Percentiles rank a stretch among this genome's conserved stretches.
Evolutionary conservation across 2,797 vertebrate species (phyloP).

Genomic region (Cyprinodon diabolis): DNA sequence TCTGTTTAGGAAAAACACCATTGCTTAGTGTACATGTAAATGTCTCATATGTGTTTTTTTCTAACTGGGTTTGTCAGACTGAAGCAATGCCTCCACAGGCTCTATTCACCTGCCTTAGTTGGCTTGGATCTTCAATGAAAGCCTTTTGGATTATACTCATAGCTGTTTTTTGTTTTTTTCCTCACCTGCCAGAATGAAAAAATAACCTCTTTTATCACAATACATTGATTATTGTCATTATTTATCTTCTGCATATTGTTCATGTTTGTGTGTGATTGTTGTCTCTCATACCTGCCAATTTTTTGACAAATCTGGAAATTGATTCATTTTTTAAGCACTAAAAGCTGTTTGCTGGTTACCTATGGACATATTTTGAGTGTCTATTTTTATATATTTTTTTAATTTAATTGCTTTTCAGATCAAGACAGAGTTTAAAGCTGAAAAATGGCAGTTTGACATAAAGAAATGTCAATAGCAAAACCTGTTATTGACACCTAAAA

Average conservation of each 20-base stretch:
- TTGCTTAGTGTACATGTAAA: slow-evolving; percentile 36
- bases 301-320: no score
- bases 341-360: no score
- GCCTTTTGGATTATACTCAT: slow-evolving; percentile 55
- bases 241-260: no score
- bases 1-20: slow-evolving; percentile 37
- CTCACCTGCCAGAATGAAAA: slow-evolving; percentile 45
- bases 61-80: slow-evolving; percentile 25
- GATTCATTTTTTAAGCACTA: no score
- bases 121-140: slow-evolving; percentile 54
- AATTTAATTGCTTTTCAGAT: no score
- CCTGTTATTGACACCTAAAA: no score
- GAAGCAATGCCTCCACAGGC: slow-evolving; percentile 8
- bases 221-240: neutral
- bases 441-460: neutral
- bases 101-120: slow-evolving; percentile 61
- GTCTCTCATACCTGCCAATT: no score
- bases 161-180: slow-evolving; percentile 35
- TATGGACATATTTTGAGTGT: no score
- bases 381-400: no score
- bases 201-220: neutral
- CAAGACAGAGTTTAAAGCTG: neutral
- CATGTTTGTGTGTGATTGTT: no score
- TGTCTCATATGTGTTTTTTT: slow-evolving; percentile 21
- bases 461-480: neutral